These are phyloP conservation scores for Abrostola tripartita DNA, from an alignment of 2,888 invertebrate genomes.

Conservation along the genomic window DNA sequence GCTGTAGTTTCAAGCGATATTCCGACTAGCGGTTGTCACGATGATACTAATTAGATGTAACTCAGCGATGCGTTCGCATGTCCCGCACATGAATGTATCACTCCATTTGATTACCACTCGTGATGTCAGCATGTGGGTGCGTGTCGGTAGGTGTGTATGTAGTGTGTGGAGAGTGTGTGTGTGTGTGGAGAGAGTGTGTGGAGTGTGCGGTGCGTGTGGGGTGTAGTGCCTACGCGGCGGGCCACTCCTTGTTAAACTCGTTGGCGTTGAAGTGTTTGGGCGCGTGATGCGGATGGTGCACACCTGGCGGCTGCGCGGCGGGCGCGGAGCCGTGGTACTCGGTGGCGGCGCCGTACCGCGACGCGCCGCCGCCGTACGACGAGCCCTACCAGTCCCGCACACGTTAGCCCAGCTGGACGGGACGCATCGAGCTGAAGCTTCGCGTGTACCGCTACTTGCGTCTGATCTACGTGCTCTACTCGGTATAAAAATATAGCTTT, in stretches of 20 bases:
- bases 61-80: neutral
- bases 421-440: slow-evolving; percentile 64
- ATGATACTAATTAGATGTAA: neutral
- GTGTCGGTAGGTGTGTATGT: neutral
- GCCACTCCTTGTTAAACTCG: slow-evolving; percentile 89
- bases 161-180: slow-evolving; percentile 2
- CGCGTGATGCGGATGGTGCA: slow-evolving; percentile 87
- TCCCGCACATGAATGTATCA: neutral
- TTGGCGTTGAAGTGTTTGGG: slow-evolving; percentile 87
- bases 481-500: slow-evolving; percentile 68
- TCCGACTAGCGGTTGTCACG: neutral
- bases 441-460: slow-evolving; percentile 37
- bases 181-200: slow-evolving; percentile 28
- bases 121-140: slow-evolving; percentile 13
- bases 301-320: slow-evolving; percentile 84
- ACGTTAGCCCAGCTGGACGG: slow-evolving; percentile 32
- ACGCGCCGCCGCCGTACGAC: slow-evolving; percentile 85
- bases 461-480: slow-evolving; percentile 40
- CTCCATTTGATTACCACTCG: slow-evolving; percentile 2
- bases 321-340: slow-evolving; percentile 83
- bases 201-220: slow-evolving; percentile 2
- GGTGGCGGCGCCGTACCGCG: slow-evolving; percentile 80
- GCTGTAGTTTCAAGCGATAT: neutral
- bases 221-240: slow-evolving; percentile 77
- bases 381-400: slow-evolving; percentile 78